phyloP scores from a whole-genome alignment of 1,140 invertebrate genomes.

The Anthonomus grandis region DNA sequence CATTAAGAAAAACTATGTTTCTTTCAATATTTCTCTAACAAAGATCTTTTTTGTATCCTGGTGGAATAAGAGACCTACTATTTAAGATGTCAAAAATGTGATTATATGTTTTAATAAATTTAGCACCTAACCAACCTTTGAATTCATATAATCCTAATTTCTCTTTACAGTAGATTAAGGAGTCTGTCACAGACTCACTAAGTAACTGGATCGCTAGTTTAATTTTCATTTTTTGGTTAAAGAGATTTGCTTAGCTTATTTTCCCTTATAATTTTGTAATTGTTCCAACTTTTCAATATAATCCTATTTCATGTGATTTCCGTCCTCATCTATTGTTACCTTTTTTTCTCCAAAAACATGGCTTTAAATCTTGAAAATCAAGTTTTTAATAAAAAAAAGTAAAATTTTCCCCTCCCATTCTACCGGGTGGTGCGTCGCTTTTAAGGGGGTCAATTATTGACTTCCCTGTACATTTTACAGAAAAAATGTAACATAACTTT shows the following conservation, averaged over 20 bases:
- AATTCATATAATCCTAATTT: conserved; percentile 26
- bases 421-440: not conserved
- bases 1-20: not conserved
- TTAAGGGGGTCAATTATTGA: no score
- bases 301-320: conserved; percentile 32
- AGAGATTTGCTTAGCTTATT: conserved; percentile 39
- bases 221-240: conserved; percentile 46
- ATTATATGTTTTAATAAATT: conserved; percentile 36
- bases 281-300: conserved; percentile 33
- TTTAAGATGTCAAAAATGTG: conserved; percentile 40
- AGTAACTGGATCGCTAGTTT: conserved; percentile 37
- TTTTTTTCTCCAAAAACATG: conserved; percentile 30
- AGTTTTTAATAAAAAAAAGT: not conserved
- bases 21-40: conserved; percentile 5
- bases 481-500: no score
- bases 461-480: no score
- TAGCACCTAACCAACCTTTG: conserved; percentile 23
- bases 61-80: conserved; percentile 24
- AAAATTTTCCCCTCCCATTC: not conserved
- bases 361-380: not conserved
- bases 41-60: conserved; percentile 11
- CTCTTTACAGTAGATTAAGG: conserved; percentile 32
- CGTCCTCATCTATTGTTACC: conserved; percentile 33
- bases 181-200: conserved; percentile 34
- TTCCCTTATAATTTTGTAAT: conserved; percentile 35